These are phyloP conservation scores for Metaphire vulgaris DNA, from an alignment of 1,140 invertebrate genomes.

Conservation along the genomic window DNA sequence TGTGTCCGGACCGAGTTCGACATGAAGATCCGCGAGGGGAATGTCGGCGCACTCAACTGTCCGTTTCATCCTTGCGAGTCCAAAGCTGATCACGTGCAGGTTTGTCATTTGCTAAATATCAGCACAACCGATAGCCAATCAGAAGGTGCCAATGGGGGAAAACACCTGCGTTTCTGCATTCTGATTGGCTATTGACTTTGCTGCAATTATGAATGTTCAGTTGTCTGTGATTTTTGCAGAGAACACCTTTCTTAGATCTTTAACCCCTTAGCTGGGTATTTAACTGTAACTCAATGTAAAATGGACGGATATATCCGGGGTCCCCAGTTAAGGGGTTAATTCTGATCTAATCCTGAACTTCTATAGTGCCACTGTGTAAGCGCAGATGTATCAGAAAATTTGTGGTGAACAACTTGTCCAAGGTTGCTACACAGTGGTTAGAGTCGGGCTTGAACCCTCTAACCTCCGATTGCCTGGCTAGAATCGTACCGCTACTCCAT, in stretches of 20 bases:
- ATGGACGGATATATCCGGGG: no score
- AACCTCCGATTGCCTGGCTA: not conserved
- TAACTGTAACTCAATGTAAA: no score
- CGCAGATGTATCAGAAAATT: no score
- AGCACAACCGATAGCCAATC: not conserved
- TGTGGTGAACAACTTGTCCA: not conserved
- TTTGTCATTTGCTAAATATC: not conserved
- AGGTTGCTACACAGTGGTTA: not conserved
- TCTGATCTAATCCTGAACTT: no score
- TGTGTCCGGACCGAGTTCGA: not conserved
- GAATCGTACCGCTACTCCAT: not conserved
- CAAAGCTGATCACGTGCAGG: not conserved
- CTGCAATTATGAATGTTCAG: no score
- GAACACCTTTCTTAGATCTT: no score
- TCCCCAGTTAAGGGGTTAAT: no score
- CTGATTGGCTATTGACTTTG: not conserved
- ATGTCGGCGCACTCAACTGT: not conserved
- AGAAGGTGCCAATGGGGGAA: not conserved
- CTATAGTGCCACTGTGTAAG: no score
- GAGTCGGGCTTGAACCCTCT: no score
- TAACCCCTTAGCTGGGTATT: no score
- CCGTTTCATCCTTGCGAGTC: not conserved
- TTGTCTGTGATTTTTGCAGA: no score
- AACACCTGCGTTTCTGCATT: not conserved
- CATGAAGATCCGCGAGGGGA: not conserved